Evolutionary conservation across 2,113 vertebrate species (phyloP).

Genomic region (Stigmatopora nigra): DNA sequence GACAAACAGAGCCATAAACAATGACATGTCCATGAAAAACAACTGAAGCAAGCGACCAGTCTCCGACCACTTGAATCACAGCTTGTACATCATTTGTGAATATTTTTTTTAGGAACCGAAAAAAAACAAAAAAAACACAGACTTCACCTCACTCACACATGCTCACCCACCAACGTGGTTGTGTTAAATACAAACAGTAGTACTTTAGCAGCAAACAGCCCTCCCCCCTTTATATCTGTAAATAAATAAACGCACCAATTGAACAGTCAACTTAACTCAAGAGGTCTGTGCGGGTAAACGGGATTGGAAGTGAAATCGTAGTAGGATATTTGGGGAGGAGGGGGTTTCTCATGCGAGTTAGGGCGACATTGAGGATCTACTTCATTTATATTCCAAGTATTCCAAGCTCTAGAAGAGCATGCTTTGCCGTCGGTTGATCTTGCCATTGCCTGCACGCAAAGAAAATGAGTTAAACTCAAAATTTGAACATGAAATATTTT

Average conservation of each 20-base stretch:
- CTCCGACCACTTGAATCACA: conserved; percentile 53
- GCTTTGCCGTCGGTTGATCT: conserved; percentile 97
- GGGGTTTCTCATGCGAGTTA: conserved; percentile 50
- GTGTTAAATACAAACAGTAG: conserved; percentile 97
- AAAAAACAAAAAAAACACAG: conserved; percentile 33
- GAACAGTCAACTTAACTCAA: conserved; percentile 58
- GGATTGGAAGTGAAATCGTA: conserved; percentile 19
- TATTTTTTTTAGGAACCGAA: conserved; percentile 32
- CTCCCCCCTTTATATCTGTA: conserved; percentile 42
- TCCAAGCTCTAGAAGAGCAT: conserved; percentile 86
- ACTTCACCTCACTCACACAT: conserved; percentile 75
- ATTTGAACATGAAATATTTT: not conserved
- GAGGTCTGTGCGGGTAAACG: conserved; percentile 13
- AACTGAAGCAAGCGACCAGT: conserved; percentile 32
- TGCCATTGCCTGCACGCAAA: conserved; percentile 79
- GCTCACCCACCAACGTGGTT: conserved; percentile 63
- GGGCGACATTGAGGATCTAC: conserved; percentile 15
- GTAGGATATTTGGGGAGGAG: not conserved
- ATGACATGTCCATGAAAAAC: conserved; percentile 26
- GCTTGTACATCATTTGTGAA: conserved; percentile 42
- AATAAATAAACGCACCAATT: conserved; percentile 85
- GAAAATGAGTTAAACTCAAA: not conserved
- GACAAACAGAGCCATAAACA: conserved; percentile 11
- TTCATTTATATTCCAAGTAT: conserved; percentile 22
- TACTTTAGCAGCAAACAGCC: conserved; percentile 95